A percentile compares a stretch with the other conserved stretches of the same genome.
phyloP scores from a whole-genome alignment of 2,113 vertebrate genomes.

The Xiphophorus hellerii region DNA sequence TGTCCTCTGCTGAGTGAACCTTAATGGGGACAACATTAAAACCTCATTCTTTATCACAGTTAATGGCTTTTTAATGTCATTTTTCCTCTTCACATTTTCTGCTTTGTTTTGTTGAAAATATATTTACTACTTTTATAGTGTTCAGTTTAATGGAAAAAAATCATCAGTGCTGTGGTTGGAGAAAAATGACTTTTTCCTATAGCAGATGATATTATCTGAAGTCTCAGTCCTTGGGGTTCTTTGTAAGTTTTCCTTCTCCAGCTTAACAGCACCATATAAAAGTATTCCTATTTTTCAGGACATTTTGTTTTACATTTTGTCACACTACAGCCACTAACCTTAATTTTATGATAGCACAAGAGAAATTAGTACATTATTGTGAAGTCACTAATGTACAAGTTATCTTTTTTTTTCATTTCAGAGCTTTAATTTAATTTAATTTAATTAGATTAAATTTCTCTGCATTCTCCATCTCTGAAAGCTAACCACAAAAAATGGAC shows the following conservation, averaged over 20 bases:
- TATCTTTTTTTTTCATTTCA: neutral
- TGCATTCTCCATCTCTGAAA: no score
- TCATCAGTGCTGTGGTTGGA: neutral
- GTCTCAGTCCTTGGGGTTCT: neutral
- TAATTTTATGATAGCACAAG: neutral
- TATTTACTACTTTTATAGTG: constrained; percentile 11
- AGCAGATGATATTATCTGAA: neutral
- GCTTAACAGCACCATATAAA: neutral
- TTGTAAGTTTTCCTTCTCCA: constrained; percentile 4
- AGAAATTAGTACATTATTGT: neutral
- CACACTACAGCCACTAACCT: neutral
- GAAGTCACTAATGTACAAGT: no score
- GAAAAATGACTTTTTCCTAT: constrained; percentile 3
- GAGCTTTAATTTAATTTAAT: neutral
- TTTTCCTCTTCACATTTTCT: constrained; percentile 5
- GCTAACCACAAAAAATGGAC: no score
- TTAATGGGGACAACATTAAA: constrained; percentile 50
- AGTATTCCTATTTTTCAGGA: neutral
- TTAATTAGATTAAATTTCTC: no score
- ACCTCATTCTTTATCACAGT: constrained; percentile 18
- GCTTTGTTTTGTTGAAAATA: constrained; percentile 36
- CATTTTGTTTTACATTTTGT: neutral
- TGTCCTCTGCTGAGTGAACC: constrained; percentile 33
- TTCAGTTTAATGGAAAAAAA: constrained; percentile 12
- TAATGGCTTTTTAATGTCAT: constrained; percentile 55